Evolutionary conservation across 2,888 invertebrate species (phyloP).

Genomic region (Podabrus alpinus): DNA sequence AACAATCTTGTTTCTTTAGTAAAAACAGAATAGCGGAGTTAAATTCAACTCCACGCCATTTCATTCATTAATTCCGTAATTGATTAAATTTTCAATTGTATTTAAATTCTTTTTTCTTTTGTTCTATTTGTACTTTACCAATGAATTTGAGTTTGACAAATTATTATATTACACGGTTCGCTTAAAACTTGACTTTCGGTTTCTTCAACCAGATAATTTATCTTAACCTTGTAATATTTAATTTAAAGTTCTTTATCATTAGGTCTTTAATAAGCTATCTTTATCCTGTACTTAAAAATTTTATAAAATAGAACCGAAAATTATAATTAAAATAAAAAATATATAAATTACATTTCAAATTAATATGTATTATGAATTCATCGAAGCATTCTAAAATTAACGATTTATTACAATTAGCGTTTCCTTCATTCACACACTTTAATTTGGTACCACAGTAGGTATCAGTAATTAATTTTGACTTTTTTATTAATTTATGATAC

Average conservation of each 20-base stretch:
- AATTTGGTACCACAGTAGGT: background rate
- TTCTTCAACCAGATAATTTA: constrained; percentile 5
- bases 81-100: constrained; percentile 44
- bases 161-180: constrained; percentile 29
- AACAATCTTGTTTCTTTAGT: constrained; percentile 45
- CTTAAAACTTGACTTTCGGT: constrained; percentile 14
- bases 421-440: background rate
- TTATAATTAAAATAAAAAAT: background rate
- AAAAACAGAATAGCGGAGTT: constrained; percentile 40
- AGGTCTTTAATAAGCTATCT: background rate
- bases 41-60: constrained; percentile 41
- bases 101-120: constrained; percentile 35
- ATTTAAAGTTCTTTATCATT: background rate
- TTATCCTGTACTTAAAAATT: background rate
- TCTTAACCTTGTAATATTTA: constrained; percentile 1
- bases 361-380: background rate
- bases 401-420: background rate
- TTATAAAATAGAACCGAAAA: background rate
- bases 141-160: constrained; percentile 29
- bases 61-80: constrained; percentile 43
- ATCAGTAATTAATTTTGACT: background rate
- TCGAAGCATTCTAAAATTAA: background rate
- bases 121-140: constrained; percentile 30
- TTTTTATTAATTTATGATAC: background rate
- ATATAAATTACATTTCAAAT: background rate